Percentiles rank a stretch among this genome's conserved stretches.
Evolutionary conservation across 2,888 invertebrate genomes (phyloP).

Genomic region (Ichneumoninae sp.): DNA sequence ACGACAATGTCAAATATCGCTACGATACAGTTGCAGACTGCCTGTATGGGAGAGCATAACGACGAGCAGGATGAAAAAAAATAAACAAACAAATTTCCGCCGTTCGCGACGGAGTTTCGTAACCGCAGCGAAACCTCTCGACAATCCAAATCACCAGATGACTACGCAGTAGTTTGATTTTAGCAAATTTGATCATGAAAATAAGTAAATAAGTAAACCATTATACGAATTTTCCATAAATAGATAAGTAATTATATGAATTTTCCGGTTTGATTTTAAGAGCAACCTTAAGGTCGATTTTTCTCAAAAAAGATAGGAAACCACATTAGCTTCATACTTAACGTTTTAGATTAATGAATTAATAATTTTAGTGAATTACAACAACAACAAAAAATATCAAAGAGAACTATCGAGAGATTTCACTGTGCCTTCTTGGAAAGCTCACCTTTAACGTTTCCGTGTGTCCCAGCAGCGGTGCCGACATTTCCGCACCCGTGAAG

Average conservation of each 20-base stretch:
- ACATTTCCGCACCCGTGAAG: slow-evolving; percentile 49
- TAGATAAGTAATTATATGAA: slow-evolving; percentile 32
- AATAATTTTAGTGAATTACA: no score
- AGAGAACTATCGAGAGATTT: neutral
- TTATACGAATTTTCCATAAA: slow-evolving; percentile 26
- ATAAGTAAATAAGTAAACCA: neutral
- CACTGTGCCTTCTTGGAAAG: neutral
- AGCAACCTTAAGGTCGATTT: no score
- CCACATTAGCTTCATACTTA: no score
- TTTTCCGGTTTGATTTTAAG: no score
- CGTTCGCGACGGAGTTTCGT: neutral
- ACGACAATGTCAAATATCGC: slow-evolving; percentile 70
- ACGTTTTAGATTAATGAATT: no score
- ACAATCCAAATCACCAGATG: neutral
- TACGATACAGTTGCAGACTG: neutral
- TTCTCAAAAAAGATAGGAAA: no score
- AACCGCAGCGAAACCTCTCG: neutral
- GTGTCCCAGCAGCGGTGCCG: slow-evolving; percentile 64
- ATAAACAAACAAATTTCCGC: neutral
- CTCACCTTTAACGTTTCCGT: slow-evolving; percentile 78
- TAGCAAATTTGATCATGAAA: no score
- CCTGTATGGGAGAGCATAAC: neutral
- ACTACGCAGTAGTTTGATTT: neutral
- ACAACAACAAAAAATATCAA: neutral
- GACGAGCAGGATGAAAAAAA: neutral